These are phyloP conservation scores for Pachyramphus minor DNA, from an alignment of 2,113 vertebrate species.

Conservation along the genomic window DNA sequence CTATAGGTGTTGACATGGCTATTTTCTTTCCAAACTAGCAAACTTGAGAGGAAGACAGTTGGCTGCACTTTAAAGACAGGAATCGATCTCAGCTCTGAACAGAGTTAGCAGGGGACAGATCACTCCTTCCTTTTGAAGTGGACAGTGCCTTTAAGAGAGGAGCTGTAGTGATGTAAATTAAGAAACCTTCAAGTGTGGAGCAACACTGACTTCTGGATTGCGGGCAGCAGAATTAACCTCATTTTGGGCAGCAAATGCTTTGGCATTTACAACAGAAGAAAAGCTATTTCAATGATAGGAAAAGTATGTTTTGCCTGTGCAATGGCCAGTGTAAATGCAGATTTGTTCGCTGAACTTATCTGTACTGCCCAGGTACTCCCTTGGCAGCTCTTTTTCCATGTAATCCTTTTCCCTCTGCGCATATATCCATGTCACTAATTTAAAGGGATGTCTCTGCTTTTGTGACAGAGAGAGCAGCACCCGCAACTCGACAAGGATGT, in stretches of 20 bases:
- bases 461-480: not conserved
- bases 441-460: not conserved
- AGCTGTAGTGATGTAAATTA: not conserved
- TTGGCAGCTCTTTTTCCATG: not conserved
- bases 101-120: not conserved
- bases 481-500: rapidly evolving
- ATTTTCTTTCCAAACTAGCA: not conserved
- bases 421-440: rapidly evolving
- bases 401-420: not conserved
- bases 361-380: not conserved
- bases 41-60: not conserved
- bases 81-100: not conserved
- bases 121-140: not conserved
- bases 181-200: not conserved
- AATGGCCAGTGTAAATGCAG: not conserved
- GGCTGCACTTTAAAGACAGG: not conserved
- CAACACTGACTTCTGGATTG: not conserved
- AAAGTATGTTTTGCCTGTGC: not conserved
- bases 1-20: rapidly evolving
- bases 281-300: not conserved
- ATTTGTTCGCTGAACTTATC: not conserved
- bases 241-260: not conserved
- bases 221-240: not conserved
- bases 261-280: not conserved
- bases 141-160: not conserved